Evolutionary conservation across 2,888 invertebrate species (phyloP), one percentile per base, ranked within the genome.

Genomic region (Cosmia trapezina): DNA sequence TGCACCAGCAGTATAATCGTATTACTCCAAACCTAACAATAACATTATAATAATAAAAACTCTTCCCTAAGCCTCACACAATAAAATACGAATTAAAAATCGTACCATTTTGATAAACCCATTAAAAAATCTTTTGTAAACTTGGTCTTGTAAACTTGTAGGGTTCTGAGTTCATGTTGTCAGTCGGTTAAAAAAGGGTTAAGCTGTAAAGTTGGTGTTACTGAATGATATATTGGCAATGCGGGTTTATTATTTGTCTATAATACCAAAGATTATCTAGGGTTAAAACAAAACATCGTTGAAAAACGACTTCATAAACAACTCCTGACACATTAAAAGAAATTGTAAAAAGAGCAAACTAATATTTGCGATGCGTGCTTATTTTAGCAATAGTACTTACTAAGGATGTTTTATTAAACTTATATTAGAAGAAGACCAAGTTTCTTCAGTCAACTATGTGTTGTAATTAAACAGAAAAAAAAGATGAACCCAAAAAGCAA

Each of bases 61-160:
- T 56, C 41, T 37, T 64, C 59, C 54, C 68, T 71, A 71, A 79
- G 71, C 74, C 77, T 49, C 64, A 64, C 68, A 83, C 68, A 78
- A 84, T 83, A 83, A 84, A 82, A 75, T 67, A 33, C 45, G 86
- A 83, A 85, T 84, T 78, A 78, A 84, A 86, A 83, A 80, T 81
- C 66, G 74, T 73, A 70, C 68, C 74, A 76, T 82, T 86, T 86
- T 77, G 62, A 83, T 78, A 70, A 82, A 77, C 82, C 80, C 74
- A 65, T 82, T 75, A 74, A 66, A 84, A 83, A 73, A 49, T n/a
- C 73, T 70, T 65, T 85, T 80, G 71, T 65, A 33, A 45, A 61
- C 22, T 71, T 73, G 69, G 53, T 73, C 73, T n/a, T n/a, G n/a
- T n/a, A 53, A 76, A 81, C n/a, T n/a, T n/a, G n/a, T 76, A 76